Conservation (phyloP, 2,797 vertebrate genomes). For the Gadopsis bispinosus region DNA sequence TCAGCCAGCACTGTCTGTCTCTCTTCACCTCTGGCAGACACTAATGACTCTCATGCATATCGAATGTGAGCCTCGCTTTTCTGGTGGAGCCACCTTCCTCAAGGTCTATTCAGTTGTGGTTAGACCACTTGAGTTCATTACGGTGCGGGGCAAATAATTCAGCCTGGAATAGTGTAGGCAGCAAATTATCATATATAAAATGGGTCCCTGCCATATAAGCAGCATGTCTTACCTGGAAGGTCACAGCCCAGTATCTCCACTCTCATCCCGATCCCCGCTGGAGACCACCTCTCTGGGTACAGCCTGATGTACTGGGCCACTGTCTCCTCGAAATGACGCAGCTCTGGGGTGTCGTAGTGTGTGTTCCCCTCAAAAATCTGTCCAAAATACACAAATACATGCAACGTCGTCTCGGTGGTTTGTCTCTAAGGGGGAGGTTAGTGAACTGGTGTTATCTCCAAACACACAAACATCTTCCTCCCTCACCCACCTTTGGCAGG, state of each 20-base stretch:
- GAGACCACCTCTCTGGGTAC: constrained; percentile 96
- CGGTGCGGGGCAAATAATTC: constrained; percentile 16
- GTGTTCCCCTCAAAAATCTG: constrained; percentile 97
- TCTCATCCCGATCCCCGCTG: constrained; percentile 96
- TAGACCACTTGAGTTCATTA: constrained; percentile 37
- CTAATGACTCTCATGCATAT: constrained; percentile 70
- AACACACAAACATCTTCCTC: neutral
- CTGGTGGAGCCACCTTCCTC: constrained; percentile 36
- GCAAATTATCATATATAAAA: constrained; percentile 43
- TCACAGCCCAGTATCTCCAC: constrained; percentile 96
- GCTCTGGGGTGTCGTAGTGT: constrained; percentile 94
- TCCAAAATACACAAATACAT: neutral
- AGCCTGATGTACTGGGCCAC: constrained; percentile 91
- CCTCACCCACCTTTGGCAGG: constrained; percentile 89
- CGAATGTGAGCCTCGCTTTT: constrained; percentile 50
- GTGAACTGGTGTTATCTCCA: neutral
- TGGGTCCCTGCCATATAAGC: constrained; percentile 5
- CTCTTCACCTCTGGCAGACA: constrained; percentile 51
- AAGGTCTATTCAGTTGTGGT: constrained; percentile 51
- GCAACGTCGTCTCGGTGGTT: neutral
- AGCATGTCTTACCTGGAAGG: constrained; percentile 89
- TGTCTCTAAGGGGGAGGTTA: neutral
- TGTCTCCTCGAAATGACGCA: constrained; percentile 91
- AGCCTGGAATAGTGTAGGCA: constrained; percentile 21
- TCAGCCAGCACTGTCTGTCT: neutral